These are phyloP conservation scores for Thunnus thynnus DNA, from an alignment of 2,113 vertebrate species.

Conservation along the genomic window DNA sequence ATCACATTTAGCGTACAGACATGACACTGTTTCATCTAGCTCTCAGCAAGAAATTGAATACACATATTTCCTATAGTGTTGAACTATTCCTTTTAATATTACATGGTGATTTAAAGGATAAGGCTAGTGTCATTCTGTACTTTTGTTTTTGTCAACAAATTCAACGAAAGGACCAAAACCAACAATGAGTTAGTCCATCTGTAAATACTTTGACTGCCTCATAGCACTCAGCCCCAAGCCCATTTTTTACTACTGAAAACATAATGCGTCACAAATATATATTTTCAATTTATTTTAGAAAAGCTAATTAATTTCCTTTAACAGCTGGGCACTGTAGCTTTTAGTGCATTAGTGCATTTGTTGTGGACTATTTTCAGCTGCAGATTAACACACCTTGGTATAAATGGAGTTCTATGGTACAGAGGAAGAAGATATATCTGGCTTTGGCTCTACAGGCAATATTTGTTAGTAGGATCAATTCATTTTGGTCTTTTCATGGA, in stretches of 20 bases:
- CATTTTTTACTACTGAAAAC: too few relatives aligned
- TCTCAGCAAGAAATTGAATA: too few relatives aligned
- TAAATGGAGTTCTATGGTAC: neutral
- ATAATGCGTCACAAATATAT: too few relatives aligned
- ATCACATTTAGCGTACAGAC: too few relatives aligned
- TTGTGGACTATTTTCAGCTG: neutral
- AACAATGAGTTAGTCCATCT: neutral
- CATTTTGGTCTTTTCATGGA: conserved; percentile 7
- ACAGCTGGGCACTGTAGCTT: too few relatives aligned
- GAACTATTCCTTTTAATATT: too few relatives aligned
- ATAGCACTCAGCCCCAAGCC: too few relatives aligned
- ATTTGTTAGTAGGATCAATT: neutral
- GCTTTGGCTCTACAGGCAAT: neutral
- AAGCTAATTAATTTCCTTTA: too few relatives aligned
- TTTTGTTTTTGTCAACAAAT: neutral
- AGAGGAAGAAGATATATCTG: neutral
- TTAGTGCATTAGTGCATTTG: neutral
- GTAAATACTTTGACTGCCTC: too few relatives aligned
- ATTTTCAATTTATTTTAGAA: too few relatives aligned
- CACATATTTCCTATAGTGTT: too few relatives aligned
- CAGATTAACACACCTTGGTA: neutral
- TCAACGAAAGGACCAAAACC: neutral
- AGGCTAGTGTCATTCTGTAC: neutral
- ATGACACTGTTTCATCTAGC: too few relatives aligned
- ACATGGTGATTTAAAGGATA: neutral